Conservation (phyloP, 1,140 invertebrate species). For the Plutomurus gul region DNA sequence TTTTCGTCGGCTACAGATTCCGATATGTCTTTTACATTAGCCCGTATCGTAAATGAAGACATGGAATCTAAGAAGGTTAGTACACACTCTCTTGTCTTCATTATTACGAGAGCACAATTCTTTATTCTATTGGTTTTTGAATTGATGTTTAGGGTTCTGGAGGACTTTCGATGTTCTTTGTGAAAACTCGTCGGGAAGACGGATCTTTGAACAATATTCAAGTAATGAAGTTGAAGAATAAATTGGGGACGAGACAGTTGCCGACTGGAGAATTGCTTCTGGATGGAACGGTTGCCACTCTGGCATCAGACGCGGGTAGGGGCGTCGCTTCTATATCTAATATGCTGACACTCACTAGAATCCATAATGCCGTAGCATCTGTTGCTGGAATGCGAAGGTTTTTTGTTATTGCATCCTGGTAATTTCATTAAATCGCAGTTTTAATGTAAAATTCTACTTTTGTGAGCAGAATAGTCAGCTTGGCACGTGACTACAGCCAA, state of each 20-base stretch:
- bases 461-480: conserved; percentile 38
- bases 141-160: conserved; percentile 58
- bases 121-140: no score
- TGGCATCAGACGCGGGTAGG: conserved; percentile 63
- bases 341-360: conserved; percentile 66
- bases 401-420: background rate
- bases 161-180: conserved; percentile 65
- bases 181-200: conserved; percentile 59
- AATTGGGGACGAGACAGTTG: conserved; percentile 65
- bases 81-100: background rate
- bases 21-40: conserved; percentile 66
- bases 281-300: conserved; percentile 61
- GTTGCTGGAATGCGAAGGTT: conserved; percentile 63
- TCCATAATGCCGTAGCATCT: conserved; percentile 64
- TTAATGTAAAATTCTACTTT: background rate
- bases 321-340: conserved; percentile 64
- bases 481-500: conserved; percentile 64
- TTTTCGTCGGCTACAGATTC: conserved; percentile 68
- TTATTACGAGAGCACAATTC: background rate
- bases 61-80: conserved; percentile 57
- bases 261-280: conserved; percentile 67
- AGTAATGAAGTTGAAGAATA: conserved; percentile 65
- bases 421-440: background rate
- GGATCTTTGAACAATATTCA: conserved; percentile 64
- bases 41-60: conserved; percentile 60